Evolutionary conservation across 1,140 invertebrate species (phyloP).

Genomic region (Rhyzopertha dominica): DNA sequence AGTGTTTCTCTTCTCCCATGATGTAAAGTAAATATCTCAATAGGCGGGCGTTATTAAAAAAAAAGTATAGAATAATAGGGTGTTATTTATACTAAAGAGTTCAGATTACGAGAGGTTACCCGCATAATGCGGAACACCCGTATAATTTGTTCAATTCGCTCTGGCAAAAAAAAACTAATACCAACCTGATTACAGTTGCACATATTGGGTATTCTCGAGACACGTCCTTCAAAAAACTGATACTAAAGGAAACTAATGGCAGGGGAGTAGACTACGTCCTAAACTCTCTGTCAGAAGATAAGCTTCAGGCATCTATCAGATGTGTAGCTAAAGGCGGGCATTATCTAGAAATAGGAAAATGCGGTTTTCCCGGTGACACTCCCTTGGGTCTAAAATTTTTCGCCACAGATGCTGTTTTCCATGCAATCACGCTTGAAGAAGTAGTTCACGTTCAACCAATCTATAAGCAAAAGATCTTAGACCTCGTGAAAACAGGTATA

Average conservation of each 20-base stretch:
- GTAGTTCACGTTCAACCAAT: conserved; percentile 54
- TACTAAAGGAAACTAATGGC: conserved; percentile 57
- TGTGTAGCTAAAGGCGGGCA: conserved; percentile 65
- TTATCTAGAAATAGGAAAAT: conserved; percentile 77
- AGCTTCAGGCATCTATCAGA: conserved; percentile 70
- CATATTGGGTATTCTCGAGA: conserved; percentile 71
- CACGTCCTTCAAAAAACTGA: conserved; percentile 63
- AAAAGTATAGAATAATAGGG: no score
- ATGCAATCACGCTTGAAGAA: conserved; percentile 80
- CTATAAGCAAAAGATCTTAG: conserved; percentile 32
- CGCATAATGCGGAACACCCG: no score
- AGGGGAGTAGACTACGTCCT: conserved; percentile 71
- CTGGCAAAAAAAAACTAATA: no score
- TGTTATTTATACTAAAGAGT: no score
- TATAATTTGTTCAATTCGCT: no score
- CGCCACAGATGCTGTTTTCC: conserved; percentile 77
- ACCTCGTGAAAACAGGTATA: conserved; percentile 47
- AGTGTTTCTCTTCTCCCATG: no score
- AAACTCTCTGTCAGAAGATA: conserved; percentile 75
- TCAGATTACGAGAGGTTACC: no score
- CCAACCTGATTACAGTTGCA: conserved; percentile 25
- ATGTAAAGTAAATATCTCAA: no score
- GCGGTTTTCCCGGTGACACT: conserved; percentile 63
- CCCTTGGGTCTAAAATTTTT: conserved; percentile 69
- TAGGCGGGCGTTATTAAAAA: no score